Percentiles rank a stretch among this genome's conserved stretches.
These are phyloP conservation scores for Salminus brasiliensis DNA, from an alignment of 2,113 vertebrate species.

Conservation along the genomic window DNA sequence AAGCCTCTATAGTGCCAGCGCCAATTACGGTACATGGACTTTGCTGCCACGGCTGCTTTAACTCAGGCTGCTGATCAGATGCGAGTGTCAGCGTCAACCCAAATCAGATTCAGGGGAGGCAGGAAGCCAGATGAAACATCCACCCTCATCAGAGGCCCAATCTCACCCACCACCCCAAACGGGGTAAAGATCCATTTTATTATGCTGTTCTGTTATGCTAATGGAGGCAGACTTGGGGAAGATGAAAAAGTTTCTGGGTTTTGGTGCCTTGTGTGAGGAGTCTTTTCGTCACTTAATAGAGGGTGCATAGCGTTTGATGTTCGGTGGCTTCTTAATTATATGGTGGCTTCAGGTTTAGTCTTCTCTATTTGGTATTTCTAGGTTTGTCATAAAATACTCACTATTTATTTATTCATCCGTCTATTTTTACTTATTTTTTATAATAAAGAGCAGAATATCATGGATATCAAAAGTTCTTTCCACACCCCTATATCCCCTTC, in stretches of 20 bases:
- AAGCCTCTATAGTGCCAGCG: conserved; percentile 64
- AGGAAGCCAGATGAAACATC: conserved; percentile 40
- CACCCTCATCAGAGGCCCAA: conserved; percentile 12
- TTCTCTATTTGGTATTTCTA: too few species aligned
- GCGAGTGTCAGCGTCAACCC: conserved; percentile 65
- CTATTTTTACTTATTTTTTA: too few species aligned
- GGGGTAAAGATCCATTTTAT: conserved; percentile 52
- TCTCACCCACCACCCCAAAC: conserved; percentile 56
- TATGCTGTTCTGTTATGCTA: conserved; percentile 24
- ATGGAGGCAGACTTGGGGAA: conserved; percentile 27
- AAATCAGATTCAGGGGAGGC: conserved; percentile 62
- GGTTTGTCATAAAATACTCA: too few species aligned
- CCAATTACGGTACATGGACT: conserved; percentile 70
- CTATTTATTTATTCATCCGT: too few species aligned
- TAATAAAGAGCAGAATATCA: too few species aligned
- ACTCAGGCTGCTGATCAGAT: conserved; percentile 69
- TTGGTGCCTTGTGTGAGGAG: neutral
- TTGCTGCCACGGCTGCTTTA: conserved; percentile 67
- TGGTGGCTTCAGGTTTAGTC: too few species aligned
- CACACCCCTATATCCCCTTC: too few species aligned
- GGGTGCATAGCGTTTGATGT: neutral
- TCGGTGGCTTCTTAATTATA: too few species aligned
- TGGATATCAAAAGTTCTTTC: too few species aligned
- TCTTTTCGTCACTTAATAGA: neutral
- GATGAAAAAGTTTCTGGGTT: conserved; percentile 18